phyloP scores from a whole-genome alignment of 92 coral and sea anemone species.

The Desmophyllum pertusum region DNA sequence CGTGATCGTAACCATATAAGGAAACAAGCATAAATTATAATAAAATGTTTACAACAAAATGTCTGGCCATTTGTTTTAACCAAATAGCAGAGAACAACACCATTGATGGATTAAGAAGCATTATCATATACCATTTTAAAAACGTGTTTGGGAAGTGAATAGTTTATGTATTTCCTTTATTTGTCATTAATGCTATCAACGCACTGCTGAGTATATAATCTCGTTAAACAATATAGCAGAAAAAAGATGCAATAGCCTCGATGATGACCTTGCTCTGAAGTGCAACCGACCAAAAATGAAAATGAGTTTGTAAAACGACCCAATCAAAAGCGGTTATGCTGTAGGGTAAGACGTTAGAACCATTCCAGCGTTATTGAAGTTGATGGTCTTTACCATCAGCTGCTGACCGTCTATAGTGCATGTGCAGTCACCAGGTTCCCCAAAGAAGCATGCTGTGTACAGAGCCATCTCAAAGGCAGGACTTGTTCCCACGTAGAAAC shows the following conservation, averaged over 20 bases:
- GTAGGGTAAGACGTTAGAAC: slow-evolving; percentile 25
- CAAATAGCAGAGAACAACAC: too few species aligned
- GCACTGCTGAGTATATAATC: too few species aligned
- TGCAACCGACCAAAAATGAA: neutral
- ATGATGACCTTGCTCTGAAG: too few species aligned
- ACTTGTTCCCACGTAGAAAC: slow-evolving; percentile 30
- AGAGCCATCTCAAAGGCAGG: slow-evolving; percentile 34
- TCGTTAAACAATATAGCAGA: too few species aligned
- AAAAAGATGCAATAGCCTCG: too few species aligned
- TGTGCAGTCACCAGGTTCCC: slow-evolving; percentile 36
- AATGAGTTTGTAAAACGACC: neutral
- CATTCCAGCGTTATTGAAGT: slow-evolving; percentile 6
- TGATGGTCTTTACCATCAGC: slow-evolving; percentile 28
- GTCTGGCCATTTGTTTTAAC: too few species aligned
- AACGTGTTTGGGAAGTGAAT: too few species aligned
- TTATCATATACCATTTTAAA: too few species aligned
- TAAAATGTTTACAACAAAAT: neutral
- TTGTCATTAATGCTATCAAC: too few species aligned
- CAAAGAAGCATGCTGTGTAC: slow-evolving; percentile 31
- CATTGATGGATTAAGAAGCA: too few species aligned
- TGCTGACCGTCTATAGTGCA: neutral
- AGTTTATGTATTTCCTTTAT: too few species aligned
- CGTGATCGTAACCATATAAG: neutral
- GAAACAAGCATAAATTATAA: neutral
- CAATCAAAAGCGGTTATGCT: neutral